Conservation (phyloP, 2,797 vertebrate species). For the Dallia pectoralis region DNA sequence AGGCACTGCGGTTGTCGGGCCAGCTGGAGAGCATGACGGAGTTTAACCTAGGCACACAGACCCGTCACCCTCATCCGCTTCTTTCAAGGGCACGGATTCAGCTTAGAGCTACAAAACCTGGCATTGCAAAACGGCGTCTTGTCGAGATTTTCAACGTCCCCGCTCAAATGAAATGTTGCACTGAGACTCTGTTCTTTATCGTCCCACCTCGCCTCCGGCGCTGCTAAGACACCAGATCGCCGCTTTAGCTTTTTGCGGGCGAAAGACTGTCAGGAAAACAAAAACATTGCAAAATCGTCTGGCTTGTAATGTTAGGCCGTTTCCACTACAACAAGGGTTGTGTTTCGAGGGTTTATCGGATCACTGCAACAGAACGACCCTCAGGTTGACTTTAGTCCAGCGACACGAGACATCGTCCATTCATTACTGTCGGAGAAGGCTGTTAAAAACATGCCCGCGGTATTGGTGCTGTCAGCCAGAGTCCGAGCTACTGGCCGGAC, state of each 20-base stretch:
- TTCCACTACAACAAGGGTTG: background rate
- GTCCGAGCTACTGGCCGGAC: constrained; percentile 20
- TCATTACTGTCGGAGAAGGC: constrained; percentile 18
- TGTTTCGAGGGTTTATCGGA: constrained; percentile 9
- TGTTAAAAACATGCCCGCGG: constrained; percentile 22
- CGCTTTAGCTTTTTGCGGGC: background rate
- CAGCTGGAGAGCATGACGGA: constrained; percentile 62
- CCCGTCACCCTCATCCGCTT: constrained; percentile 54
- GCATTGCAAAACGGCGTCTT: background rate
- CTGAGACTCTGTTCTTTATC: background rate
- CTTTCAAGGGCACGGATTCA: constrained; percentile 56
- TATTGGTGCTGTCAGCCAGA: constrained; percentile 30
- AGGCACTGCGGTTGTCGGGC: constrained; percentile 61
- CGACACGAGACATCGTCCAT: constrained; percentile 13
- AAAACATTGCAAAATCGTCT: background rate
- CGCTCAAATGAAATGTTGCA: background rate
- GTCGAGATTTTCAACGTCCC: background rate
- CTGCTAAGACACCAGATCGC: background rate
- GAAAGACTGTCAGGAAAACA: background rate
- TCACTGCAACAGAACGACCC: constrained; percentile 13
- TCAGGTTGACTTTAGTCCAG: constrained; percentile 16
- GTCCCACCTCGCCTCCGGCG: background rate
- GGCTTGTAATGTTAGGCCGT: background rate
- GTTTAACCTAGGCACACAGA: constrained; percentile 54
- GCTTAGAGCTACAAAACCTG: constrained; percentile 15